phyloP scores from a whole-genome alignment of 2,888 invertebrate species.

The Eilema sororculum region DNA sequence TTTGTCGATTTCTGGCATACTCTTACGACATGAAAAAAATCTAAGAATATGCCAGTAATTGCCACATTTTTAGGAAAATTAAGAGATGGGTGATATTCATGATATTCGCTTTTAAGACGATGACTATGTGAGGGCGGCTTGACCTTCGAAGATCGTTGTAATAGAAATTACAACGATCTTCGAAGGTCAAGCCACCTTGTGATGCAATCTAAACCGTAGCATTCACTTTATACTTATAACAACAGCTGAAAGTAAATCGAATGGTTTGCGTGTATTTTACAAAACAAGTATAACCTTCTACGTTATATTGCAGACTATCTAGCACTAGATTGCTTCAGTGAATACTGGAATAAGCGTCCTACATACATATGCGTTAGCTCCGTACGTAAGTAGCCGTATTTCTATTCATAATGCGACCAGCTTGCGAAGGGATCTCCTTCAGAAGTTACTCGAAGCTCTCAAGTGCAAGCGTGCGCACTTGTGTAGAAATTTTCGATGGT shows the following conservation, averaged over 20 bases:
- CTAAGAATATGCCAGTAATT: no score
- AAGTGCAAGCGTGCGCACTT: conserved; percentile 26
- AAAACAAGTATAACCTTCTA: neutral
- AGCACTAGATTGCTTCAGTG: neutral
- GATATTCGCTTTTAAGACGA: no score
- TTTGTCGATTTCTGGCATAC: neutral
- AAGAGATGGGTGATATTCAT: neutral
- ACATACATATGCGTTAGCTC: conserved; percentile 7
- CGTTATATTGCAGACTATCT: neutral
- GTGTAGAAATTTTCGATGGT: conserved; percentile 28
- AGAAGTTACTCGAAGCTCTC: conserved; percentile 30
- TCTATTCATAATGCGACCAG: conserved; percentile 38
- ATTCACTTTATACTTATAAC: neutral
- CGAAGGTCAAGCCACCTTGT: no score
- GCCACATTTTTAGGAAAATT: neutral
- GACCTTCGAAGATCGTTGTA: no score
- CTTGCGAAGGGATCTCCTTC: conserved; percentile 30
- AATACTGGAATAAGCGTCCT: conserved; percentile 1
- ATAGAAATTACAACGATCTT: no score
- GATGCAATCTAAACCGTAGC: neutral
- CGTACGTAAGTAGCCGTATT: conserved; percentile 19
- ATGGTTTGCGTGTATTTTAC: neutral
- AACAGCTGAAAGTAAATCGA: neutral
- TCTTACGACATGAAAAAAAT: neutral
- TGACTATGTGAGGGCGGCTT: no score